phyloP scores from a whole-genome alignment of 2,888 invertebrate species.

The Drosophila affinis region DNA sequence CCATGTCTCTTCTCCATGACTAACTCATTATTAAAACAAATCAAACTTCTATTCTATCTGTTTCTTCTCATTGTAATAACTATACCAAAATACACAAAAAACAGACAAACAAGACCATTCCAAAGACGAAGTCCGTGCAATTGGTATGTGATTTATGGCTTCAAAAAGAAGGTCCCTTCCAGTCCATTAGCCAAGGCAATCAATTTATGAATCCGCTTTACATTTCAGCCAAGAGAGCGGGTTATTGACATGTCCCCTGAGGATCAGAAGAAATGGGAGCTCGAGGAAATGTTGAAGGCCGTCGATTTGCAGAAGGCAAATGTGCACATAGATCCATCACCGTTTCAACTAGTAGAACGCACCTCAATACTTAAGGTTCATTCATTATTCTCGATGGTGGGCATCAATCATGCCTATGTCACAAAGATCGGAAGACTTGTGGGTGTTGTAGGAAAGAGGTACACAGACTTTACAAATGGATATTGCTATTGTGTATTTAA shows the following conservation, averaged over 20 bases:
- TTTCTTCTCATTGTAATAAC: conserved; percentile 34
- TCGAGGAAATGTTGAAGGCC: conserved; percentile 92
- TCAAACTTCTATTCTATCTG: conserved; percentile 22
- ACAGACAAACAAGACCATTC: conserved; percentile 57
- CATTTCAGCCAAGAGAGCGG: conserved; percentile 89
- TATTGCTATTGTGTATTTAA: background rate
- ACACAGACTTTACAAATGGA: conserved; percentile 46
- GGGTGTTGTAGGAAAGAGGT: conserved; percentile 98
- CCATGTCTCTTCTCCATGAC: background rate
- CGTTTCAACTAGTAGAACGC: conserved; percentile 97
- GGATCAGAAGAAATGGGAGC: conserved; percentile 97
- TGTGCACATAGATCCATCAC: conserved; percentile 96
- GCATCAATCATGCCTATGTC: conserved; percentile 99
- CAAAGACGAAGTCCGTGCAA: conserved; percentile 77
- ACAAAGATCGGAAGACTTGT: conserved; percentile 97
- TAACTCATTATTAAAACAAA: background rate
- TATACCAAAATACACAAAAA: background rate
- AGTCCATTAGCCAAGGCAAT: background rate
- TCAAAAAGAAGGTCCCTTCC: background rate
- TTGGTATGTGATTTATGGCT: conserved; percentile 72
- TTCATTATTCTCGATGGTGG: conserved; percentile 98
- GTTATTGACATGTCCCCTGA: conserved; percentile 97
- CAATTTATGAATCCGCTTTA: background rate
- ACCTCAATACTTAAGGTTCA: conserved; percentile 97
- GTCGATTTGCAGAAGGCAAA: conserved; percentile 88